Conservation (phyloP, 2,888 invertebrate species). For the Pasiphila rectangulata region DNA sequence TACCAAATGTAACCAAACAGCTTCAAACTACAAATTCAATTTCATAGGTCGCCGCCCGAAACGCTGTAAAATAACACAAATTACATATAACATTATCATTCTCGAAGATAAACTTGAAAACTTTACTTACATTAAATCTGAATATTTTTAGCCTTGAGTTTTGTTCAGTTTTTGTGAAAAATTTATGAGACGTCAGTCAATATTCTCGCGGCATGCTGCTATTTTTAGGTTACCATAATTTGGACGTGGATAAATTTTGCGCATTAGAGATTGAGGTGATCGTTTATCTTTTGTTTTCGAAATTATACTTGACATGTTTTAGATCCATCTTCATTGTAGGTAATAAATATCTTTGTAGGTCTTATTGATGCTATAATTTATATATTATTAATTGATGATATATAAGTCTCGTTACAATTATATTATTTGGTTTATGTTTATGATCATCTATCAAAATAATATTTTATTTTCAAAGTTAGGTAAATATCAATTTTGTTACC, state of each 20-base stretch:
- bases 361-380: no score
- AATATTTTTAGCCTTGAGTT: slow-evolving; percentile 25
- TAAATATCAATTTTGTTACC: no score
- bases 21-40: slow-evolving; percentile 43
- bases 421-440: no score
- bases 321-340: no score
- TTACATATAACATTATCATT: slow-evolving; percentile 23
- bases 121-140: slow-evolving; percentile 20
- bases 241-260: background rate
- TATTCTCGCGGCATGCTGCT: slow-evolving; percentile 10
- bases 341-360: no score
- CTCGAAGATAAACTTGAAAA: slow-evolving; percentile 24
- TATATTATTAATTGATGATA: no score
- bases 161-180: slow-evolving; percentile 13
- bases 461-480: no score
- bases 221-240: slow-evolving; percentile 13
- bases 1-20: slow-evolving; percentile 15
- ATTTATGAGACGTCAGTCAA: slow-evolving; percentile 22
- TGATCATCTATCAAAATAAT: no score
- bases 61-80: slow-evolving; percentile 32
- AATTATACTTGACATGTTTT: no score
- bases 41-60: slow-evolving; percentile 27
- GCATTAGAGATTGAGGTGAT: background rate
- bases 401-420: no score
- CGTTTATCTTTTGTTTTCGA: no score